Conservation (phyloP, 2,888 invertebrate genomes). For the Pimpla rufipes region DNA sequence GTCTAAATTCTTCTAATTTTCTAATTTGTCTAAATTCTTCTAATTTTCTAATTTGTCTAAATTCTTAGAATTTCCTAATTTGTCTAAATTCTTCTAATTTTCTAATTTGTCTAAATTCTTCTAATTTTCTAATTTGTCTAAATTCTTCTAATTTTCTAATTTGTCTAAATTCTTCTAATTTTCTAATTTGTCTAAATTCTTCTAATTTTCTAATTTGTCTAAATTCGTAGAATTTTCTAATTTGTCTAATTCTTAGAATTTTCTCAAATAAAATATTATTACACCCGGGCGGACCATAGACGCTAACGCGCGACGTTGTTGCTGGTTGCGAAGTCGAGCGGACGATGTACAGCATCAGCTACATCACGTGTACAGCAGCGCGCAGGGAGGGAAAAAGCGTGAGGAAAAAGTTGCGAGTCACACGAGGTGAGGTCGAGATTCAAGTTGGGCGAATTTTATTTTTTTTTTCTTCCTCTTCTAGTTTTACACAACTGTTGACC, state of each 20-base stretch:
- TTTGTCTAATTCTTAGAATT: constrained; percentile 31
- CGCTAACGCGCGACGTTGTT: constrained; percentile 5
- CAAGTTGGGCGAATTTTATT: constrained; percentile 3
- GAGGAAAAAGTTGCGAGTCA: constrained; percentile 34
- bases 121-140: too few relatives aligned
- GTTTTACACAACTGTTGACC: constrained; percentile 6
- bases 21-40: too few relatives aligned
- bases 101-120: too few relatives aligned
- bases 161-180: too few relatives aligned
- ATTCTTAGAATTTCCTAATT: too few relatives aligned
- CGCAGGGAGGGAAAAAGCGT: background rate
- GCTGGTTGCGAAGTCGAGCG: constrained; percentile 55
- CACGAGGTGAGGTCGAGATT: constrained; percentile 33
- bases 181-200: too few relatives aligned
- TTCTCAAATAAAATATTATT: constrained; percentile 80
- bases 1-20: too few relatives aligned
- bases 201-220: too few relatives aligned
- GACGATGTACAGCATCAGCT: constrained; percentile 10
- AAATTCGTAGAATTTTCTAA: background rate
- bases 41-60: too few relatives aligned
- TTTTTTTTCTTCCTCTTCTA: background rate
- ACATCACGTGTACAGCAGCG: constrained; percentile 5
- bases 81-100: too few relatives aligned
- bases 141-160: too few relatives aligned
- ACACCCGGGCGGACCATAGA: constrained; percentile 70